phyloP scores from a whole-genome alignment of 1,140 invertebrate genomes.

The Bombus waltoni region DNA sequence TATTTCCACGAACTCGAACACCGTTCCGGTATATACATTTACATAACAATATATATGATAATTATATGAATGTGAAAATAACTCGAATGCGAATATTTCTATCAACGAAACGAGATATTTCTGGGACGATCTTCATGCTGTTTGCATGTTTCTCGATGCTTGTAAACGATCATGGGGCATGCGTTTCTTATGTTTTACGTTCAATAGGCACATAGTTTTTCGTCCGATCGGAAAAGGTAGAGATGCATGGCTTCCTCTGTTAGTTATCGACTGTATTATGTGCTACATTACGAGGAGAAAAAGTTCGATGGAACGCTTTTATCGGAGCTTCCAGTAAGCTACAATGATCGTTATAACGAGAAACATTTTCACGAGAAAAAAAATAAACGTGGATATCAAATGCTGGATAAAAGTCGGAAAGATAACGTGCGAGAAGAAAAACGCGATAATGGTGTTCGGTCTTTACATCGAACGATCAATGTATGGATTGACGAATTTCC shows the following conservation, averaged over 20 bases:
- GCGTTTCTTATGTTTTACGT: not conserved
- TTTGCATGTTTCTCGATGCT: constrained; percentile 55
- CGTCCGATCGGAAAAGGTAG: not conserved
- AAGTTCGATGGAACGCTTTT: constrained; percentile 10
- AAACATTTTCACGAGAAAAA: no score
- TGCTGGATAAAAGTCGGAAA: not conserved
- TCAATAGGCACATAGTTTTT: not conserved
- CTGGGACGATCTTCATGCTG: constrained; percentile 79
- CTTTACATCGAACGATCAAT: constrained; percentile 10
- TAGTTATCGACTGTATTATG: not conserved
- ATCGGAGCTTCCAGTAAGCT: not conserved
- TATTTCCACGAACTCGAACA: constrained; percentile 50
- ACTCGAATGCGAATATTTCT: not conserved
- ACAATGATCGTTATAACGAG: constrained; percentile 8
- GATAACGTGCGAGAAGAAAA: not conserved
- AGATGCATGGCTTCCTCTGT: constrained; percentile 28
- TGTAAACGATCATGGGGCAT: constrained; percentile 21
- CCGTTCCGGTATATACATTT: constrained; percentile 40
- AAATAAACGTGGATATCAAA: not conserved
- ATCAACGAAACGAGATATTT: constrained; percentile 57
- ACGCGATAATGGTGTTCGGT: not conserved
- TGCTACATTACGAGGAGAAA: not conserved
- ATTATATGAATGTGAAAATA: not conserved
- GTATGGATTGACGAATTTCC: not conserved
- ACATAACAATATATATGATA: constrained; percentile 9